Base-by-base conservation (phyloP, 1,140 invertebrate genomes). In the Polyergus mexicanus region DNA sequence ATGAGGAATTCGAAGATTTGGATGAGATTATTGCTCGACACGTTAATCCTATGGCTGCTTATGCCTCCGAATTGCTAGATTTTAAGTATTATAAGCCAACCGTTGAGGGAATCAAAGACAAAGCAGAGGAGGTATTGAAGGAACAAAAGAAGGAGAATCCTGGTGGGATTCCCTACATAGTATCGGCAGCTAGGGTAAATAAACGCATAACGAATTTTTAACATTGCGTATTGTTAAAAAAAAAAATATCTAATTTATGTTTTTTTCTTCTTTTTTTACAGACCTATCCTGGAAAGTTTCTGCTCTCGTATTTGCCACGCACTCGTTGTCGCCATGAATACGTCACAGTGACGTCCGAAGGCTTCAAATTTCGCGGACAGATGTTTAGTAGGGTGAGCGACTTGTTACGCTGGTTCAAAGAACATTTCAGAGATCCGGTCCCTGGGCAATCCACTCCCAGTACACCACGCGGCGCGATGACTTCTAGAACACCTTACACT, bases 21-120 rank as follows among this genome's bases (percentile, higher is more conserved):
- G 99, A 99, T 95, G 99, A 99, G 97, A 99, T 99, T 65, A 98
- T 99, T 54, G 99, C 99, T 0, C 96, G 99, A 13, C 97, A 99
- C 94, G 97, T 99, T 6, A 98, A 98, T 88, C 99, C 99, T 0
- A 99, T 99, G 98, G 99, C 99, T 3, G 96, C 97, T 0, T 97
- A 98, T 92, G 98, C 98, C 1, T 96, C 98, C 0, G 99, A 99
- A 92, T 96, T 99, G 38, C 95, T 99, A 16, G 96, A 97, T 28
- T 99, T 99, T 94, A 99, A 99, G 92, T 99, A 99, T 93, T 99
- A 97, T 93, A 97, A 97, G 89, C 95, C 97, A 65, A 95, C 96
- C 16, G 96, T 97, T 47, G 96, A 96, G 60, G 97, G 97, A n/a
- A 96, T 96, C 84, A 97, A 97, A 86, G 98, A 99, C 80, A 97